These are phyloP conservation scores for Crocodylus rhombifer DNA, from an alignment of 2,797 vertebrate genomes.

Conservation along the genomic window DNA sequence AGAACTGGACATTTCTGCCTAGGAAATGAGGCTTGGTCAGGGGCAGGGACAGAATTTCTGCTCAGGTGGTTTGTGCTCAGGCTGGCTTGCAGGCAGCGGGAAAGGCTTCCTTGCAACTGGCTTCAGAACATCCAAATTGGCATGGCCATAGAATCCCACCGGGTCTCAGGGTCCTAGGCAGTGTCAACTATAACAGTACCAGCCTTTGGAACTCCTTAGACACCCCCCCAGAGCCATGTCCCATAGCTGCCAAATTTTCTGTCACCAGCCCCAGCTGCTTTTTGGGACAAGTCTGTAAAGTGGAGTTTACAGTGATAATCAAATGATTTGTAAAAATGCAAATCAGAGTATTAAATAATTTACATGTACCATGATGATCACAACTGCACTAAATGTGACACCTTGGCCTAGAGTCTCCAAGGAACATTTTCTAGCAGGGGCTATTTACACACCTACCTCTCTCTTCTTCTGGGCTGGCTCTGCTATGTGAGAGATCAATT, in stretches of 20 bases:
- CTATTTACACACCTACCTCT: no score
- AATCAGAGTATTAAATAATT: background rate
- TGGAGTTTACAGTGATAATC: background rate
- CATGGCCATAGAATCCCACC: no score
- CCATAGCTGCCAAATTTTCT: background rate
- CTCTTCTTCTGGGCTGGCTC: no score
- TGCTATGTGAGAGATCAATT: no score
- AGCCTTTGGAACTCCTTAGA: background rate
- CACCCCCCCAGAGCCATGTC: no score
- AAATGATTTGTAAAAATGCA: background rate
- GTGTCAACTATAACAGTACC: background rate
- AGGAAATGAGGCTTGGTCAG: background rate
- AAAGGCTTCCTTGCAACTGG: background rate
- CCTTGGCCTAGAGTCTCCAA: background rate
- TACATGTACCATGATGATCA: background rate
- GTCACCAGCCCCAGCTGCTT: background rate
- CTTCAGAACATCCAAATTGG: background rate
- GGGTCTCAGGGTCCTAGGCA: no score
- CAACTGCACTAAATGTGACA: background rate
- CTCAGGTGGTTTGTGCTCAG: no score
- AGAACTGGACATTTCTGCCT: background rate
- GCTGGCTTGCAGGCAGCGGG: background rate
- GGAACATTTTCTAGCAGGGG: background rate
- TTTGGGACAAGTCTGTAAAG: background rate
- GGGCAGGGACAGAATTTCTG: background rate